Base-by-base conservation (phyloP, 2,797 vertebrate genomes). In the Tachyglossus aculeatus region DNA sequence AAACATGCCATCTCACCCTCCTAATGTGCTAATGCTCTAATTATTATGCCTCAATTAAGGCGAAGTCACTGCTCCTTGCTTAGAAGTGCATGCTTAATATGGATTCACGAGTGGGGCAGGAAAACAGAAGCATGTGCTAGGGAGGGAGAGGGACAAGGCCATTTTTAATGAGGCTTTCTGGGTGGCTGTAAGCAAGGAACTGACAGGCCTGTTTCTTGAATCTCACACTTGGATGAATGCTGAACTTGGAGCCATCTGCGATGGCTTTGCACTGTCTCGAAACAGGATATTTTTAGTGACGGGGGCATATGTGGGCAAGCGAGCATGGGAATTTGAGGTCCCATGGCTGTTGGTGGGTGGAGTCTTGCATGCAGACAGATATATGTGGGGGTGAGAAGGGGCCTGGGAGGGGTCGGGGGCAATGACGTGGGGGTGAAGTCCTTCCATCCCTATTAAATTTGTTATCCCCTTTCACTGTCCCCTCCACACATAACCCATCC, bases 21-120 rank as follows among this genome's bases (percentile, higher is more conserved):
- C 89, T 92, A 93, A 93, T 92, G 92, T 92, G 92, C 91, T 93
- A 91, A 92, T 93, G 87, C 90, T 93, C 91, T 92, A 93, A 93
- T 93, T 93, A 93, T 93, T 90, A 93, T 88, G 92, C 90, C 88
- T 93, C 92, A 91, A 90, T 93, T 93, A 93, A 91, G 85, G 83
- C 78, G 80, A 89, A 92, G 90, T 85, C 91, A 86, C 71, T 16
- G 78, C 85, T 91, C 88, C 88, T 92, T 85, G 87, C 88, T 83
- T 86, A 79, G 78, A 86, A 90, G 89, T 78, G 80, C 88, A 77
- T 77, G 83, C 78, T 88, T 90, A 90, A 89, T 89, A 86, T 87
- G 83, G 77, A 78, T 51, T 81, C 76, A 66, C 62, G 67, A 74
- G 25, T 7, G 79, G 53, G 67, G 68, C 66, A 47, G 56, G 74